phyloP scores from a whole-genome alignment of 2,797 vertebrate species.

The Tinamus major region DNA sequence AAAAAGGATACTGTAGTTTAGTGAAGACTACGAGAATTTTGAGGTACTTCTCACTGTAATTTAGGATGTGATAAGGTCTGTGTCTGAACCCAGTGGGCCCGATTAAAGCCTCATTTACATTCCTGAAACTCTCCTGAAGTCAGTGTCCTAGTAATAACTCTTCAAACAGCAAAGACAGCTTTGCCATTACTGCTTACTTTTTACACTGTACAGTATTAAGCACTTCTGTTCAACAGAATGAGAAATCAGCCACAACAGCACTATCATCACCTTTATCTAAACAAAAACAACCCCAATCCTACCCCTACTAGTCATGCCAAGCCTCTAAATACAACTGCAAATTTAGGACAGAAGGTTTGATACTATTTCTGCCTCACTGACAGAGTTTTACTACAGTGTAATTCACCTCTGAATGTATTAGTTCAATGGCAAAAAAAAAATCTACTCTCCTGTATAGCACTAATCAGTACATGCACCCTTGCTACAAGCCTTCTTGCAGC shows the following conservation, averaged over 20 bases:
- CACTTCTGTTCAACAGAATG: not conserved
- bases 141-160: not conserved
- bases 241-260: not conserved
- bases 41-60: not conserved
- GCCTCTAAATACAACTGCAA: not conserved
- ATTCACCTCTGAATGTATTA: not conserved
- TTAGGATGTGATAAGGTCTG: not conserved
- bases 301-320: not conserved
- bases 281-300: fast-evolving
- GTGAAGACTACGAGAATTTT: not conserved
- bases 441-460: not conserved
- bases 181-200: not conserved
- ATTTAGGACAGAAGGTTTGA: not conserved
- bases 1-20: not conserved
- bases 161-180: not conserved
- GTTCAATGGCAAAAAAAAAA: not conserved
- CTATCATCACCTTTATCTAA: not conserved
- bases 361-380: not conserved
- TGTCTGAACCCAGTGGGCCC: not conserved
- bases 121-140: not conserved
- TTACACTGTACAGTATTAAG: not conserved
- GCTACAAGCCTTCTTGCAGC: not conserved
- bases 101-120: not conserved
- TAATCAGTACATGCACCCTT: not conserved
- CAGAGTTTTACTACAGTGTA: not conserved